Evolutionary conservation across 2,888 invertebrate genomes (phyloP).

Genomic region (Myopa tessellatipennis): DNA sequence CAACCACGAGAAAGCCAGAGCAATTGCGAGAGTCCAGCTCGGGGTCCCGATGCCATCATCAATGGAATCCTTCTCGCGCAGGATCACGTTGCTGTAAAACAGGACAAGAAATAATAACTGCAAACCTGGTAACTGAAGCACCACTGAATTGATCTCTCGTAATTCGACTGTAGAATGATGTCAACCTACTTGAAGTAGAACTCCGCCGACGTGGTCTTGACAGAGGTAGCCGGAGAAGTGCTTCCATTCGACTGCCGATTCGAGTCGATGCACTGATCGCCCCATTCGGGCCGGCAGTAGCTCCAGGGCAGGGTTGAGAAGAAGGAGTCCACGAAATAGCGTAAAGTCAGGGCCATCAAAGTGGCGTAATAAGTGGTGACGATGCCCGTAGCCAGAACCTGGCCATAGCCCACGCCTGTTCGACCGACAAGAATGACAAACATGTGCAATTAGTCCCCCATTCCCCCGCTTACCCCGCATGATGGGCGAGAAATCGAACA

Average conservation of each 20-base stretch:
- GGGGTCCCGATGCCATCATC: constrained; percentile 71
- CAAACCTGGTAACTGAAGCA: neutral
- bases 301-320: constrained; percentile 74
- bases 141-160: neutral
- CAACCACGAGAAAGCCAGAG: constrained; percentile 71
- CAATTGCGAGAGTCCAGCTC: constrained; percentile 70
- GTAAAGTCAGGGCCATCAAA: constrained; percentile 75
- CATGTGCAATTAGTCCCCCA: neutral
- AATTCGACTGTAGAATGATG: neutral
- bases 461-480: constrained; percentile 72
- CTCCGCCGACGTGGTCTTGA: constrained; percentile 65
- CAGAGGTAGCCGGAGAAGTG: constrained; percentile 33
- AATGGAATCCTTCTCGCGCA: constrained; percentile 69
- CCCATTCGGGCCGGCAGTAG: constrained; percentile 72
- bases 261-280: constrained; percentile 62
- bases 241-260: neutral
- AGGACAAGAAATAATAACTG: neutral
- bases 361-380: constrained; percentile 77
- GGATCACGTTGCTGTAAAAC: constrained; percentile 68
- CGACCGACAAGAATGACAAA: neutral
- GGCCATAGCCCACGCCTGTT: constrained; percentile 72
- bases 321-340: constrained; percentile 75
- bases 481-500: constrained; percentile 75
- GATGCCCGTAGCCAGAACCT: constrained; percentile 70
- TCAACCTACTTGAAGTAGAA: constrained; percentile 67